Evolutionary conservation across 2,888 invertebrate genomes (phyloP).

Genomic region (Synanthedon vespiformis): DNA sequence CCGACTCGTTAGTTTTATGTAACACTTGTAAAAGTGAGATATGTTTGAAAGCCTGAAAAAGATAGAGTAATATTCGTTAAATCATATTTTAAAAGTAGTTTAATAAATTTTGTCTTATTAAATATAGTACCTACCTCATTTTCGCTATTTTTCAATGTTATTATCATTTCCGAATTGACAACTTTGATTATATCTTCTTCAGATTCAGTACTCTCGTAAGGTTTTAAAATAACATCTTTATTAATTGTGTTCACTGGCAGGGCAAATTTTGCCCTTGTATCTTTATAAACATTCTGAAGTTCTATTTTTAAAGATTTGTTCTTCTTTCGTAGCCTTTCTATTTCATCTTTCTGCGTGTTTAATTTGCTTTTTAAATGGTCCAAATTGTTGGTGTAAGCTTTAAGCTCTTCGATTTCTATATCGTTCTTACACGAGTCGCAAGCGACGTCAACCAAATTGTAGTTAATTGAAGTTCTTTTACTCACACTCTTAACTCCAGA

Average conservation of each 20-base stretch:
- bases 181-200: constrained; percentile 15
- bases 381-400: constrained; percentile 21
- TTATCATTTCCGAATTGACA: constrained; percentile 55
- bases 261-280: no score
- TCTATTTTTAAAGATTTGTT: constrained; percentile 37
- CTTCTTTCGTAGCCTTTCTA: constrained; percentile 33
- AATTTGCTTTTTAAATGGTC: constrained; percentile 27
- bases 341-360: constrained; percentile 29
- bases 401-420: constrained; percentile 16
- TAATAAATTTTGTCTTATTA: not conserved
- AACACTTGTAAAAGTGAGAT: constrained; percentile 54
- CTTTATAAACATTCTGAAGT: constrained; percentile 24
- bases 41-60: constrained; percentile 40
- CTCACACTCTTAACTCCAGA: constrained; percentile 15
- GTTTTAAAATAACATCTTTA: constrained; percentile 22
- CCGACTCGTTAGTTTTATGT: constrained; percentile 47
- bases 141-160: constrained; percentile 52
- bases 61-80: not conserved
- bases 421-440: constrained; percentile 22
- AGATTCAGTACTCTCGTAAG: constrained; percentile 23
- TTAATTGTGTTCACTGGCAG: not conserved
- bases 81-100: not conserved
- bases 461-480: constrained; percentile 21
- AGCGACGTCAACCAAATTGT: constrained; percentile 21
- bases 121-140: constrained; percentile 33